These are phyloP conservation scores for Smutsia gigantea DNA, from an alignment of 2,797 vertebrate species.

Conservation along the genomic window DNA sequence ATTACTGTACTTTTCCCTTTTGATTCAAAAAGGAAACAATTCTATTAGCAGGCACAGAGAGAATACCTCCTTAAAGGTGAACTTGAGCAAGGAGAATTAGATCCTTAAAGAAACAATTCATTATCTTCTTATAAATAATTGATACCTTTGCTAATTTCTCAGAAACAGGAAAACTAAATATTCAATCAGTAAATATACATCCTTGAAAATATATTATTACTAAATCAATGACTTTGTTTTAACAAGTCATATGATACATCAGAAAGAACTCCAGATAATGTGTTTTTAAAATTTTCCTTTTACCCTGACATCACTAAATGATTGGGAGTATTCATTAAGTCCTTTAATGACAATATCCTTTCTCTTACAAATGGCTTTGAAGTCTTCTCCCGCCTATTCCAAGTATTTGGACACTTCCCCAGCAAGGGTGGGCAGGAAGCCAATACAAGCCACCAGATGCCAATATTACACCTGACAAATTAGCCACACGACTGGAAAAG, in stretches of 20 bases:
- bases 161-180: constrained; percentile 22
- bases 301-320: constrained; percentile 80
- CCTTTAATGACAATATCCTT: constrained; percentile 84
- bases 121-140: background rate
- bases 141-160: constrained; percentile 8
- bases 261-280: constrained; percentile 73
- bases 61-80: background rate
- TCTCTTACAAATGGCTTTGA: constrained; percentile 88
- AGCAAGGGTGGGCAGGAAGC: constrained; percentile 87
- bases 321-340: constrained; percentile 81
- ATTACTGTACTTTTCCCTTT: background rate
- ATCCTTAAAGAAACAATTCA: constrained; percentile 19
- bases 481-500: constrained; percentile 96
- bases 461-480: constrained; percentile 94
- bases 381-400: constrained; percentile 85
- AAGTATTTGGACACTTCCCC: constrained; percentile 90
- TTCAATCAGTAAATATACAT: background rate
- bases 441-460: constrained; percentile 93
- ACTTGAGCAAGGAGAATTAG: background rate
- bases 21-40: background rate
- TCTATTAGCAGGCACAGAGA: constrained; percentile 29
- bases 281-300: constrained; percentile 82
- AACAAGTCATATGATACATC: constrained; percentile 58
- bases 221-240: constrained; percentile 74
- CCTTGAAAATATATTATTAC: constrained; percentile 23